A percentile compares a stretch with the other conserved stretches of the same genome.
Conservation (phyloP, 2,888 invertebrate genomes). For the Meteorus cinctellus region DNA sequence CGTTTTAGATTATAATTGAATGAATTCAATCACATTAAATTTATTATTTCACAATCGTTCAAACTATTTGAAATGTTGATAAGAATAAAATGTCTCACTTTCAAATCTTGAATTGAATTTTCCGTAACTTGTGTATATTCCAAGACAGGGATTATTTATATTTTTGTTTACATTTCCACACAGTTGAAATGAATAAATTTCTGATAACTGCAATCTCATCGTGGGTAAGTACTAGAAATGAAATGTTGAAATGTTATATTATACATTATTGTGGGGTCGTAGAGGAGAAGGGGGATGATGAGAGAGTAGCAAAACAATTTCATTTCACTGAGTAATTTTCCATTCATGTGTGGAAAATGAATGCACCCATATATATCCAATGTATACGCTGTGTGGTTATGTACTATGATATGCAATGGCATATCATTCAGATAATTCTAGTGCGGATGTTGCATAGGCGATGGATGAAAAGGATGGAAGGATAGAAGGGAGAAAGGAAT, state of each 20-base stretch:
- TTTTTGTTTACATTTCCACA: too few species aligned
- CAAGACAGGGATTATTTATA: too few species aligned
- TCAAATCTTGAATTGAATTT: too few species aligned
- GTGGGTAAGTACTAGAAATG: background rate
- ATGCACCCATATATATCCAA: constrained; percentile 15
- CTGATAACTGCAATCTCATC: too few species aligned
- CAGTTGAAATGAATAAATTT: too few species aligned
- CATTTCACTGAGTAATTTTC: constrained; percentile 43
- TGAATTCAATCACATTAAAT: too few species aligned
- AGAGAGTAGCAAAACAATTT: constrained; percentile 15
- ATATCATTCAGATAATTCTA: constrained; percentile 44
- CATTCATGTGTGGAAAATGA: constrained; percentile 20
- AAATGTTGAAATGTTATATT: background rate
- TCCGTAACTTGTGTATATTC: too few species aligned
- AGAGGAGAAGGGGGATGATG: background rate
- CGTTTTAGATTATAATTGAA: too few species aligned
- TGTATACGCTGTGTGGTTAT: background rate
- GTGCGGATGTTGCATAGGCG: constrained; percentile 30
- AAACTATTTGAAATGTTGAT: too few species aligned
- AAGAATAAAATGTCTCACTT: too few species aligned
- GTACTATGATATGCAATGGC: constrained; percentile 30
- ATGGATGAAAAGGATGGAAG: background rate
- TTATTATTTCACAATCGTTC: too few species aligned
- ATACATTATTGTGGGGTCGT: constrained; percentile 1
- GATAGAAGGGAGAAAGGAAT: background rate